Evolutionary conservation across 1,140 invertebrate species (phyloP).

Genomic region (Temnothorax nylanderi): DNA sequence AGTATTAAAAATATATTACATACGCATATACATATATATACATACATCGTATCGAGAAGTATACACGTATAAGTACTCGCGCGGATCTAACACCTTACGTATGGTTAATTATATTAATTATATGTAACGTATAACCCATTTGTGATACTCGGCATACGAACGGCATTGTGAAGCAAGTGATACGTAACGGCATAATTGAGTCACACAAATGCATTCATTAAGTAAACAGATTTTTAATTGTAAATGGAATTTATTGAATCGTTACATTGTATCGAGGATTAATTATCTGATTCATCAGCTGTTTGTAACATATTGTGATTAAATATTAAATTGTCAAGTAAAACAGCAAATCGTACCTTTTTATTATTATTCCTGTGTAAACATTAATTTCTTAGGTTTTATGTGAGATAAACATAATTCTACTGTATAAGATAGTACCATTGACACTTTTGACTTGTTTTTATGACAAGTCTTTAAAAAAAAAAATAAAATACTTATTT

Average conservation of each 20-base stretch:
- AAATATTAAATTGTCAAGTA: conserved; percentile 77
- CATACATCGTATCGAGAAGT: conserved; percentile 11
- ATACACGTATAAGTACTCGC: conserved; percentile 32
- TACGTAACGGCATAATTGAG: conserved; percentile 52
- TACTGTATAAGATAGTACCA: neutral
- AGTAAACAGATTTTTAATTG: conserved; percentile 62
- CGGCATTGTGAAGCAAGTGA: conserved; percentile 24
- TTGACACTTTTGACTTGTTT: neutral
- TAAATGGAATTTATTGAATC: conserved; percentile 71
- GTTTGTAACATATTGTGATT: conserved; percentile 77
- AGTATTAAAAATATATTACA: neutral
- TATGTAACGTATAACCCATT: conserved; percentile 19
- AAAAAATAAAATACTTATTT: neutral
- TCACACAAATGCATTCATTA: conserved; percentile 64
- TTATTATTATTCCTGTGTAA: neutral
- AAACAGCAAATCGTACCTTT: conserved; percentile 48
- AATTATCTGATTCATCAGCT: conserved; percentile 78
- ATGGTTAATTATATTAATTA: conserved; percentile 50
- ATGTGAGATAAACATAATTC: neutral
- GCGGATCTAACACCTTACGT: conserved; percentile 27
- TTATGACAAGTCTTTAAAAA: neutral
- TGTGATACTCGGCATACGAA: neutral
- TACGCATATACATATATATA: conserved; percentile 1
- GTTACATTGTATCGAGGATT: conserved; percentile 73
- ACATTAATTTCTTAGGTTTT: neutral